These are phyloP conservation scores for Elaphurus davidianus DNA, from an alignment of 2,113 vertebrate species.

Conservation along the genomic window DNA sequence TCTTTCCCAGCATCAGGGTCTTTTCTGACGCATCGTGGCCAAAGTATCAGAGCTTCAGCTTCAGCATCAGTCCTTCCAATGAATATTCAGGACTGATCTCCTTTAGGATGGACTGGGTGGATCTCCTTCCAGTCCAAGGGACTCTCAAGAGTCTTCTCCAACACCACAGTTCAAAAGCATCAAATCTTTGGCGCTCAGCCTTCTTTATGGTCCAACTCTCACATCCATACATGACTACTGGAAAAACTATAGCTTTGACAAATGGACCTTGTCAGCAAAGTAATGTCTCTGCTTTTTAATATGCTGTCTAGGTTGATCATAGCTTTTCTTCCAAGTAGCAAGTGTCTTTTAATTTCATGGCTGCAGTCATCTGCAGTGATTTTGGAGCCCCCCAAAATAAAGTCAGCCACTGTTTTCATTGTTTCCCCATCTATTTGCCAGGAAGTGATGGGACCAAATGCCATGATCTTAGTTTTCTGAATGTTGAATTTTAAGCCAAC, in stretches of 20 bases:
- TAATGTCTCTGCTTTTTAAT: not conserved
- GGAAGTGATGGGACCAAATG: not conserved
- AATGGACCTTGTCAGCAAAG: not conserved
- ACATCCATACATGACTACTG: not conserved
- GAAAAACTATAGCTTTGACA: not conserved
- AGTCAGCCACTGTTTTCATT: not conserved
- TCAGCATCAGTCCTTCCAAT: not conserved
- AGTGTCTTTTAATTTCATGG: not conserved
- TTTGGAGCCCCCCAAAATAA: not conserved
- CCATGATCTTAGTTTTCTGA: not conserved
- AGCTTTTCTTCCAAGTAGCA: not conserved
- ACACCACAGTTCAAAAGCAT: not conserved
- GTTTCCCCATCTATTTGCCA: not conserved
- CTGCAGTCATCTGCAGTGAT: not conserved
- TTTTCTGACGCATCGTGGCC: not conserved
- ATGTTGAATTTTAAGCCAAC: not conserved
- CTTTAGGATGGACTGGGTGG: not conserved
- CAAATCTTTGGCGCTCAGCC: not conserved
- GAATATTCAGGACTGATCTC: not conserved
- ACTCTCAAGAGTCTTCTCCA: not conserved
- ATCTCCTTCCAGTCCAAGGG: not conserved
- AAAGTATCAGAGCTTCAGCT: not conserved
- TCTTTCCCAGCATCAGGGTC: not conserved
- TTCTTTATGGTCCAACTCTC: not conserved
- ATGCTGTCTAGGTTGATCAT: not conserved